phyloP scores from a whole-genome alignment of 2,113 vertebrate genomes.

The Rattus norvegicus region GRCr8 NC_086032.1:75433501-75434000 shows the following conservation, averaged over 20 bases:
- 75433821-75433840: neutral
- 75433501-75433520: neutral
- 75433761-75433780: neutral
- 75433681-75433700: neutral
- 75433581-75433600: neutral
- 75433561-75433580: neutral
- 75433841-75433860: neutral
- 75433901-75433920: neutral
- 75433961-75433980: neutral
- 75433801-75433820: neutral
- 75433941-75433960: neutral
- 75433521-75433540: neutral
- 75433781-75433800: neutral
- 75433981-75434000: neutral
- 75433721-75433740: neutral
- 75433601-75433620: neutral
- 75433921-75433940: neutral
- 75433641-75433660: neutral
- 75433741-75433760: neutral
- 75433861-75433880: neutral
- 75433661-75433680: neutral
- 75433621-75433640: neutral
- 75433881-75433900: neutral
- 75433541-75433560: neutral
- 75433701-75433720: neutral